Evolutionary conservation across 2,888 invertebrate species (phyloP), one percentile per base, ranked within the genome.

Genomic region (Heliconius sara): DNA sequence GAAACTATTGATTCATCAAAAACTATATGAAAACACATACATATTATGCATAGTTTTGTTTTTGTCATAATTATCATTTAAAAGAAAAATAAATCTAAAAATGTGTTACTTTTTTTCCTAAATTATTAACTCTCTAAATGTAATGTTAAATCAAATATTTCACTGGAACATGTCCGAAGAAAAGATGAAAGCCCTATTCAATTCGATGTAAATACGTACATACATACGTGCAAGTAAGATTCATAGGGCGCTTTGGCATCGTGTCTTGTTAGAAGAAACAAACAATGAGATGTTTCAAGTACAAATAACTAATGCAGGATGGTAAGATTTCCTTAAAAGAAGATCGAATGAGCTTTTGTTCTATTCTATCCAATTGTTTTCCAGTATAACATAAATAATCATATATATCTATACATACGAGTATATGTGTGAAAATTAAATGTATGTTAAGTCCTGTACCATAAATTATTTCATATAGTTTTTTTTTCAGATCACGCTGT

Each of bases 211-310:
- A 75, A 75, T 75, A 75, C 75, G 25, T 74, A 60, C 25, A n/a
- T 74, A 65, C n/a, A 66, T 75, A 75, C 65, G 75, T 75, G 75
- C 75, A 43, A 19, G 66, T 66, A 75, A 75, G 75, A 75, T 66
- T 66, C 75, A 75, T 75, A 75, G 65, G 63, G 75, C 75, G 65
- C 75, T 75, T 39, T 66, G 47, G 65, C 75, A 66, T 75, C 75
- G 75, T 75, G 75, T 75, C 75, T 75, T 75, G 75, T 75, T 75
- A 75, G 63, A 75, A 75, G 75, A 75, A 47, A 75, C 75, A 75
- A 75, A 75, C 75, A 75, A 75, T 75, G 75, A 75, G 75, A 75
- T 75, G 75, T 75, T 47, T 43, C 65, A 60, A 73, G 30, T 47
- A 75, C 75, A 75, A 75, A 75, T 65, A 75, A 75, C 75, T 75